Conservation (phyloP, 1,140 invertebrate genomes). For the Araneus ventricosus region DNA sequence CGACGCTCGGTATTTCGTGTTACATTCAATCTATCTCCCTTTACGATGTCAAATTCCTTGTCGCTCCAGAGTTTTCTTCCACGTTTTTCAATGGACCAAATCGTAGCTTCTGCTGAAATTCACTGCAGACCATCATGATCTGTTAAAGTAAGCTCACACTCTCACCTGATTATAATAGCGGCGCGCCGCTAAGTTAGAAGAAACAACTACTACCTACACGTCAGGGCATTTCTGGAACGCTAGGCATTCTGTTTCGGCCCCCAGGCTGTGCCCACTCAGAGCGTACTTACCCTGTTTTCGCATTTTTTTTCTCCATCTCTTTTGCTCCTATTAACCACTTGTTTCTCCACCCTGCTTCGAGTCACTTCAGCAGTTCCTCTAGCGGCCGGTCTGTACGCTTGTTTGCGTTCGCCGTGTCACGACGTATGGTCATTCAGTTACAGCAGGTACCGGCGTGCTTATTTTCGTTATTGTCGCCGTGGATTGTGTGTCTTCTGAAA, state of each 20-base stretch:
- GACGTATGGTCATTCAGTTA: slow-evolving; percentile 18
- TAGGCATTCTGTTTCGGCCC: slow-evolving; percentile 46
- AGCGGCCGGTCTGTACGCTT: background rate
- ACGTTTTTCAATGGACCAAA: no score
- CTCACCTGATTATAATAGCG: slow-evolving; percentile 49
- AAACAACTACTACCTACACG: slow-evolving; percentile 54
- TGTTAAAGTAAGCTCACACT: slow-evolving; percentile 1
- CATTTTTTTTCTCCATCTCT: slow-evolving; percentile 27
- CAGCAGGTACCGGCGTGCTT: background rate
- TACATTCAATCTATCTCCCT: background rate
- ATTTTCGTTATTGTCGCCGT: background rate
- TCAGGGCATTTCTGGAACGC: slow-evolving; percentile 65
- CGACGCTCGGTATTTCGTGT: background rate
- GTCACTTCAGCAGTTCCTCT: slow-evolving; percentile 12
- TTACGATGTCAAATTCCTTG: background rate
- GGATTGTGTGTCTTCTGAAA: background rate
- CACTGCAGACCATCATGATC: background rate
- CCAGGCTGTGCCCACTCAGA: slow-evolving; percentile 62
- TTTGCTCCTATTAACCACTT: slow-evolving; percentile 61
- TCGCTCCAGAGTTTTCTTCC: background rate
- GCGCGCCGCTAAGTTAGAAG: slow-evolving; percentile 51
- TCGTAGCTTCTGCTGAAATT: background rate
- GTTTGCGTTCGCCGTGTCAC: background rate
- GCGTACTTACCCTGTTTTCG: slow-evolving; percentile 66
- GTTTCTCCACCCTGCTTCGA: slow-evolving; percentile 42